These are phyloP conservation scores for Phaethornis superciliosus DNA, from an alignment of 2,113 vertebrate species.

Conservation along the genomic window DNA sequence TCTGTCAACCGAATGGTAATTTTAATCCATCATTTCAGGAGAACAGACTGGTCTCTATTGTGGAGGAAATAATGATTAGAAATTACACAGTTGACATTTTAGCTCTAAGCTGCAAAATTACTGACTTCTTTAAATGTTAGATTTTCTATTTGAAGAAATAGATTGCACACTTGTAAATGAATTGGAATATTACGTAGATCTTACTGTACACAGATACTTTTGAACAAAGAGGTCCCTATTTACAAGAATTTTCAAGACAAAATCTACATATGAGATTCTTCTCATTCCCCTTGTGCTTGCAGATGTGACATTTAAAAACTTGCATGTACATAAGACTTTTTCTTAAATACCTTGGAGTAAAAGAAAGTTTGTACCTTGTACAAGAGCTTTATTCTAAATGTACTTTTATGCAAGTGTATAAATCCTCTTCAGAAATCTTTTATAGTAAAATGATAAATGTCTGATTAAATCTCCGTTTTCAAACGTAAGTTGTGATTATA, in stretches of 20 bases:
- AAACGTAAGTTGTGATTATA: background rate
- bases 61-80: conserved; percentile 26
- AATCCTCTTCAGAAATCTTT: background rate
- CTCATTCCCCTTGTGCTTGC: background rate
- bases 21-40: conserved; percentile 5
- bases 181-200: conserved; percentile 9
- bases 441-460: background rate
- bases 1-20: conserved; percentile 6
- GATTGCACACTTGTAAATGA: background rate
- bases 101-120: background rate
- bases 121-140: background rate
- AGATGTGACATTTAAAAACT: conserved; percentile 31
- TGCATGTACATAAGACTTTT: background rate
- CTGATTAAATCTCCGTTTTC: background rate
- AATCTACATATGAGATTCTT: background rate
- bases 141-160: conserved; percentile 27
- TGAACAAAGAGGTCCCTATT: conserved; percentile 57
- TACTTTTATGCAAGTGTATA: background rate
- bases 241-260: background rate
- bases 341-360: background rate
- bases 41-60: conserved; percentile 23
- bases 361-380: background rate
- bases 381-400: background rate
- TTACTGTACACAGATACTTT: background rate
- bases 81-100: conserved; percentile 49